Base-by-base conservation (phyloP, 2,797 vertebrate genomes). In the Bryconaethiops microstoma region DNA sequence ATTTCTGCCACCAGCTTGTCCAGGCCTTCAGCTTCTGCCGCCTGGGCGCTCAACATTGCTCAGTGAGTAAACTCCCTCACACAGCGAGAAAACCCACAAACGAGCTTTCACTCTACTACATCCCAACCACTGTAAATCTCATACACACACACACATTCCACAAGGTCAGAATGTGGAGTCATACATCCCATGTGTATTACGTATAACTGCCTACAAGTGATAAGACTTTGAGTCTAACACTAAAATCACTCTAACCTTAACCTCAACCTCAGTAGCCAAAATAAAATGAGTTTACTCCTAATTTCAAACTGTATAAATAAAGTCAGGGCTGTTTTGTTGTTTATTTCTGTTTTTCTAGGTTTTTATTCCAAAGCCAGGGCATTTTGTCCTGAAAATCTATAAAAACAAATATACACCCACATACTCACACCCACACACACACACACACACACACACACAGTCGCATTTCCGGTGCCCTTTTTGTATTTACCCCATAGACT, bases 391-490 rank as follows among this genome's bases (percentile, higher is more conserved):
- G 55, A 2, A 57, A 57, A 57, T n/a, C 2, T 55, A 55, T 1
- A 55, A 57, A 59, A 21, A 23, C 21, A 40, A 52, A 57, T 29
- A 74, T 23, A 64, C 39, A 76, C 21, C 21, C 45, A 52, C 21
- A 25, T 7, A 64, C 13, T 76, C 35, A 35, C 35, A 76, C 77
- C 74, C 52, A 71, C 62, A 42, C 55, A 50, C 71, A 65, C 16
- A 21, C 50, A 59, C 65, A 80, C 80, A 77, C 78, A 76, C 77
- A 74, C 52, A 71, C 62, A 42, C 81, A 86, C 74, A 81, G 13
- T 17, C 72, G 70, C 64, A 70, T 90, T 91, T 89, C 73, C 70
- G 65, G 25, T 50, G 35, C 35, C 57, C 42, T 70, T 76, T 70
- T 42, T 35, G 35, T 35, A 35, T 35, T 35, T 35, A 35, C 2